Evolutionary conservation across 2,797 vertebrate species (phyloP).

Genomic region (Muraenolepis orangiensis): DNA sequence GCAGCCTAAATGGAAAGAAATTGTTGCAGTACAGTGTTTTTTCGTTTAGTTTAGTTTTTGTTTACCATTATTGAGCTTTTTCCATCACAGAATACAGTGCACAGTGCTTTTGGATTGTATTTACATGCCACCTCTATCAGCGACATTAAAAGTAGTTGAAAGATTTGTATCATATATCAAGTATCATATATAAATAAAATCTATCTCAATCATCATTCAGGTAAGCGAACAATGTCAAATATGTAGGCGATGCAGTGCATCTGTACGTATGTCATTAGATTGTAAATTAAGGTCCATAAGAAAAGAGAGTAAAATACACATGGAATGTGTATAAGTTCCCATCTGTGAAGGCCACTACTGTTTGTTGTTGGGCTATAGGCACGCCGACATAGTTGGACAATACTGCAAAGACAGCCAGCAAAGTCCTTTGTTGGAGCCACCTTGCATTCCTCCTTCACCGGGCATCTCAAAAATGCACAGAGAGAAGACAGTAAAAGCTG

Average conservation of each 20-base stretch:
- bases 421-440: slow-evolving; percentile 19
- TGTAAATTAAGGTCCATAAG: background rate
- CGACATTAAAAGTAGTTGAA: background rate
- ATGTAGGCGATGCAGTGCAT: background rate
- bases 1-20: too few relatives aligned
- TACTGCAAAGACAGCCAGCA: slow-evolving; percentile 12
- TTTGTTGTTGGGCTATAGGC: background rate
- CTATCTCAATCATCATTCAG: background rate
- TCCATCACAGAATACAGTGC: background rate
- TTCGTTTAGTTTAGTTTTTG: background rate
- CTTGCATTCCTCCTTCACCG: slow-evolving; percentile 51
- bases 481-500: slow-evolving; percentile 35
- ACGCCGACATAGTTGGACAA: slow-evolving; percentile 21
- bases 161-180: background rate
- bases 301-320: background rate
- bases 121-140: background rate
- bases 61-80: too few relatives aligned
- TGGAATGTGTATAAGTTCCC: background rate
- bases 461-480: slow-evolving; percentile 53
- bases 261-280: background rate
- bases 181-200: background rate
- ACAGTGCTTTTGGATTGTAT: background rate
- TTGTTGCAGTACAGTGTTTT: background rate
- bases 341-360: background rate
- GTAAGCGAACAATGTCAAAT: background rate